Percentiles rank a stretch among this genome's conserved stretches.
Conservation (phyloP, 2,113 vertebrate species). For the Pluvianellus socialis region DNA sequence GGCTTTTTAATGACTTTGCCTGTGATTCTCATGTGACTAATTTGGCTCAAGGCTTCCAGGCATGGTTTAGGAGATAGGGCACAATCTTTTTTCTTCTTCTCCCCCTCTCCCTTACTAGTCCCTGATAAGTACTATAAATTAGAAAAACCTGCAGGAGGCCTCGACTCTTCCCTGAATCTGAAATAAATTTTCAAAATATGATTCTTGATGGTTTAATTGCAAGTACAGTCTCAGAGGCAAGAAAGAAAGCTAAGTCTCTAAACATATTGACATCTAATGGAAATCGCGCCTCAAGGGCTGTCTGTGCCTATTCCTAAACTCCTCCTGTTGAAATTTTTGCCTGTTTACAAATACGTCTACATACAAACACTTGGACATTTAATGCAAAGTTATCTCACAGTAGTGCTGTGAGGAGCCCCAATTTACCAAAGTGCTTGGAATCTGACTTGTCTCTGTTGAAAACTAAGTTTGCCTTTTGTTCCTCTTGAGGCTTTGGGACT, state of each 20-base stretch:
- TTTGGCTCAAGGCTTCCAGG: background rate
- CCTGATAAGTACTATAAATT: background rate
- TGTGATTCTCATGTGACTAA: background rate
- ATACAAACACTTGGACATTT: background rate
- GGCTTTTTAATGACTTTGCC: background rate
- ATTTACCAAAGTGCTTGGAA: background rate
- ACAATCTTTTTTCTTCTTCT: background rate
- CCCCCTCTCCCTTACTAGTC: background rate
- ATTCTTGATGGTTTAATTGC: background rate
- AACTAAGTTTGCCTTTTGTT: background rate
- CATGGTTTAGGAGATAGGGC: background rate
- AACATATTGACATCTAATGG: background rate
- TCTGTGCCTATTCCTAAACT: background rate
- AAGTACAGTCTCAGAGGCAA: background rate
- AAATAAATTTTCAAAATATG: background rate
- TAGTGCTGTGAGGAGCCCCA: background rate
- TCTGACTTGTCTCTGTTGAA: background rate
- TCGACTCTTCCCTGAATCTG: background rate
- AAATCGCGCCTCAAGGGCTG: background rate
- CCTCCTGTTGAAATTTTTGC: background rate
- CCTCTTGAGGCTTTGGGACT: background rate
- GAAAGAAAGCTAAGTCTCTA: background rate
- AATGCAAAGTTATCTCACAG: background rate
- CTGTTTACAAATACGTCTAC: background rate
- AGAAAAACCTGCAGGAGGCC: background rate